Evolutionary conservation across 2,888 invertebrate genomes (phyloP), one percentile per base, ranked within the genome.

Genomic region (Empis stercorea): DNA sequence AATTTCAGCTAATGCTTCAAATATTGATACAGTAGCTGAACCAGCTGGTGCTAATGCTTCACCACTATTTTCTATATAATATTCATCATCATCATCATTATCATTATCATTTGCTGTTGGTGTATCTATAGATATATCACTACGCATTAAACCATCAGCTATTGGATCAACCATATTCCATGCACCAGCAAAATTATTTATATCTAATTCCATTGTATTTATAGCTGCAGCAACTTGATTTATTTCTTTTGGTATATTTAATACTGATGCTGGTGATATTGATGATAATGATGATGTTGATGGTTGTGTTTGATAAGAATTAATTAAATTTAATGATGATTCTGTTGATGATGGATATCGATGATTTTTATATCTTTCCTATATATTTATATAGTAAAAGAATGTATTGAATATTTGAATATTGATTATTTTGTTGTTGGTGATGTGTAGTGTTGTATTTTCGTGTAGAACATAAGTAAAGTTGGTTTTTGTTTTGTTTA

Each of bases 1-100:
- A 60, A 76, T 73, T 54, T 76, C 75, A 62, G 76, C 73, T 63
- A 76, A 61, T 62, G 75, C 76, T 66, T 75, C 75, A 57, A 73
- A 76, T 56, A 76, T 76, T 51, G 76, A 76, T 58, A 76, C 71
- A 55, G 76, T 76, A 57, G 52, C 53, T 5, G 53, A 23, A 14
- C 40, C 40, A 40, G 40, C 40, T 1, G 20, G 39, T 2, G 42
- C 37, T 15, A 42, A 47, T 9, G 47, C 44, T 15, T 44, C 48
- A 2, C 23, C 23, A 27, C 23, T 27, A 27, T 9, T 27, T 27
- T 27, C 7, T 27, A 38, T 17, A 17, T 20, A 17, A 38, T 38
- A 38, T 27, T 23, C n/a, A 40, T 27, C 27, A 40, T 40, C 40
- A 27, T 13, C 27, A 40, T 23, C 14, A 14, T 27, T 14, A 27